Percentiles rank a stretch among this genome's conserved stretches.
phyloP scores from a whole-genome alignment of 2,888 invertebrate genomes.

The Poecilus cupreus region DNA sequence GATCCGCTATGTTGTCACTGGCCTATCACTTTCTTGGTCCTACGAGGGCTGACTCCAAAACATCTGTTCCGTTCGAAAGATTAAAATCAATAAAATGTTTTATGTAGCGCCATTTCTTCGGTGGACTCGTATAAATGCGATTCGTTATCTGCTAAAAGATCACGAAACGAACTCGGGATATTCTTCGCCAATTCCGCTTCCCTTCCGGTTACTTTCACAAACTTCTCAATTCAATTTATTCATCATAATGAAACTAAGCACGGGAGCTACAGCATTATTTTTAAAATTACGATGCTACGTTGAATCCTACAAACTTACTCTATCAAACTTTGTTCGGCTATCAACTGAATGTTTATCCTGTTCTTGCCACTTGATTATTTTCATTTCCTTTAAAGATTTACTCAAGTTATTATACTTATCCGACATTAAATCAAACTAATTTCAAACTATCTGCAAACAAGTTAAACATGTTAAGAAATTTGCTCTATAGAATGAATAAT shows the following conservation, averaged over 20 bases:
- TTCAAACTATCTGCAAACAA: constrained; percentile 19
- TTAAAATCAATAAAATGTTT: constrained; percentile 39
- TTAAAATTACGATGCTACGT: constrained; percentile 9
- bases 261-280: constrained; percentile 18
- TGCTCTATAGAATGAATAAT: too few species aligned
- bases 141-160: constrained; percentile 30
- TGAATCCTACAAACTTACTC: not conserved
- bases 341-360: constrained; percentile 21
- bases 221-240: constrained; percentile 43
- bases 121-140: constrained; percentile 24
- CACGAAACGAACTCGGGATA: constrained; percentile 16
- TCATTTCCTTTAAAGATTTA: constrained; percentile 23
- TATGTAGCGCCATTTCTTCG: not conserved
- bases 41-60: constrained; percentile 11
- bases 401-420: constrained; percentile 21
- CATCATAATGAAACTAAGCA: constrained; percentile 37
- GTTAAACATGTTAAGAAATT: not conserved
- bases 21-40: constrained; percentile 4
- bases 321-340: constrained; percentile 13
- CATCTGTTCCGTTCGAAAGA: constrained; percentile 30
- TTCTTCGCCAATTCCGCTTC: constrained; percentile 12
- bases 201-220: constrained; percentile 33
- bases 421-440: constrained; percentile 28
- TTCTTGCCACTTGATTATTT: constrained; percentile 19
- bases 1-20: constrained; percentile 5